phyloP scores from a whole-genome alignment of 2,113 vertebrate genomes.

The Mastomys coucha region DNA sequence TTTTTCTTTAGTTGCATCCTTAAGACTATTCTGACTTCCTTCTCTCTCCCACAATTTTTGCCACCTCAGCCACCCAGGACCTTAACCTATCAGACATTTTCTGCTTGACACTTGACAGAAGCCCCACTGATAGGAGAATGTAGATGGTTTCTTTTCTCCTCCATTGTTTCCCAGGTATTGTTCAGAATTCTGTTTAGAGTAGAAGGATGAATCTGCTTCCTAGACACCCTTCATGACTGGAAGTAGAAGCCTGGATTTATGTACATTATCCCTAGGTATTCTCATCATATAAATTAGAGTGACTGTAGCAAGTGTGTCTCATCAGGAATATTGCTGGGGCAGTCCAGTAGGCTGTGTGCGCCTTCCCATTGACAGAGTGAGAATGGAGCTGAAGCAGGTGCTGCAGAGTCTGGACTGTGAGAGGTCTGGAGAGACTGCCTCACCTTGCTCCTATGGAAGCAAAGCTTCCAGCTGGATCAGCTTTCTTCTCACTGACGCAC shows the following conservation, averaged over 20 bases:
- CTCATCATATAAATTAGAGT: neutral
- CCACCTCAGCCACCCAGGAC: neutral
- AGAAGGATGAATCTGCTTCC: neutral
- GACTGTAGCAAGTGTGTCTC: neutral
- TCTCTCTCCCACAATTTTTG: neutral
- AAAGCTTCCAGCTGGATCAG: neutral
- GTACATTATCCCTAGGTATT: neutral
- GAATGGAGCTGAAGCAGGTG: neutral
- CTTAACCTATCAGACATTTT: neutral
- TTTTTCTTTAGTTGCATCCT: neutral
- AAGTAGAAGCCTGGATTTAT: neutral
- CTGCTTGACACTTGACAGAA: neutral
- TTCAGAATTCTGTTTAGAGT: neutral
- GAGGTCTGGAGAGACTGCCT: neutral
- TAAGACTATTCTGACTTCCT: neutral
- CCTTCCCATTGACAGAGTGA: neutral
- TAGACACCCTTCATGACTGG: neutral
- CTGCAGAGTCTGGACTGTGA: neutral
- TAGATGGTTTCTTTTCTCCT: neutral
- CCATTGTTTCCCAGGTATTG: neutral
- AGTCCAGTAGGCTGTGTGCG: neutral
- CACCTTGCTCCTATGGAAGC: too few relatives aligned
- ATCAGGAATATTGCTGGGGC: too few relatives aligned
- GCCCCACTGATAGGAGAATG: neutral
- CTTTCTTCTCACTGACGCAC: neutral